A percentile compares a stretch with the other conserved stretches of the same genome.
Conservation (phyloP, 2,888 invertebrate genomes). For the Euzetes globulus region DNA sequence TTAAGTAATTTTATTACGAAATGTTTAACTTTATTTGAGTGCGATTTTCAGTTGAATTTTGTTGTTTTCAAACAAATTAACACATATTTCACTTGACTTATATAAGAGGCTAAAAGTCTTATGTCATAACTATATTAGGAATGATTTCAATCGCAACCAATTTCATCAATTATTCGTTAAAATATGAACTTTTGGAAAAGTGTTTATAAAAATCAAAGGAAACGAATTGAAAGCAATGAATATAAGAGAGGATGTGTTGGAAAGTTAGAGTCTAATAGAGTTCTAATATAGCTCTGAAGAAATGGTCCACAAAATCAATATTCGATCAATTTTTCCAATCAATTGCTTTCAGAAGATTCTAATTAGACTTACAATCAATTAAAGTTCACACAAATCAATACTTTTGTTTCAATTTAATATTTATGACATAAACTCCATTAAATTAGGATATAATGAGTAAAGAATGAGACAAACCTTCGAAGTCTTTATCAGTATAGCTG, state of each 20-base stretch:
- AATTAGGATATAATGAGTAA: no score
- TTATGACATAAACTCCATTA: no score
- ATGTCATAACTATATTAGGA: constrained; percentile 25
- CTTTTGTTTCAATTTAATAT: not conserved
- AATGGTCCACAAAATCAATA: constrained; percentile 11
- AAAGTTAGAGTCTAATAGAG: not conserved
- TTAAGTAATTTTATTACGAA: no score
- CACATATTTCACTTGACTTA: not conserved
- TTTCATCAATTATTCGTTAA: not conserved
- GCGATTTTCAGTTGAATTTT: not conserved
- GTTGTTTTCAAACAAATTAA: not conserved
- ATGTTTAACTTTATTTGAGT: no score
- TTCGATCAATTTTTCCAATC: not conserved
- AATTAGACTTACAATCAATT: not conserved
- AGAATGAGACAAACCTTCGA: constrained; percentile 60
- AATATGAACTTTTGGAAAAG: not conserved
- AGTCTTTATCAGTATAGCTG: constrained; percentile 77
- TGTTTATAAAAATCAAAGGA: not conserved
- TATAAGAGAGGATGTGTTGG: constrained; percentile 5
- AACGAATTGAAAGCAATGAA: constrained; percentile 2
- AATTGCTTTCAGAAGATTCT: not conserved
- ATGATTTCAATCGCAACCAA: not conserved
- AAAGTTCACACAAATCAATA: not conserved
- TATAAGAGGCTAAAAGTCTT: not conserved
- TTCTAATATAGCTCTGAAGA: not conserved